Evolutionary conservation across 2,113 vertebrate species (phyloP), one percentile per base, ranked within the genome.

Genomic region (Phaetusa simplex): DNA sequence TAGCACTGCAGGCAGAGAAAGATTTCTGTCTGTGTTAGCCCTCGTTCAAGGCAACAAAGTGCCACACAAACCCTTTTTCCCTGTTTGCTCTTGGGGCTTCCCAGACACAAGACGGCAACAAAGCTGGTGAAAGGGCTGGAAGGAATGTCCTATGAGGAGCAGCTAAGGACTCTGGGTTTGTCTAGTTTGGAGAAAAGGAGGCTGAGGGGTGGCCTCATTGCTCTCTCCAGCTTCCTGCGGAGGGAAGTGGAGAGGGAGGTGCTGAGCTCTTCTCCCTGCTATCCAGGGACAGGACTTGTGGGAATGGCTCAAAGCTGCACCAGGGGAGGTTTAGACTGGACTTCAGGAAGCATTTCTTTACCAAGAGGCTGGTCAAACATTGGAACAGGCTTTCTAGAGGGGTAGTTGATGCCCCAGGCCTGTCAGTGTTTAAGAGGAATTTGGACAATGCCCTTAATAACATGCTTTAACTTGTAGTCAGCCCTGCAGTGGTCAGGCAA

Each of bases 271-370:
- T 66, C 32, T 50, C 29, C 29, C 30, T 22, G 22, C 5, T 11
- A 23, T 42, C 23, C 23, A 22, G 22, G 29, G 30, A 50, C 4
- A 55, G 38, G 24, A 29, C 1, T 0, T 1, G 0, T 71, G 30
- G 14, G 36, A 61, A 58, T 9, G 12, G 65, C 15, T 69, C 21
- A 58, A 26, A 45, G 32, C 15, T 67, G 32, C 9, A 9, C 11
- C 32, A n/a, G 32, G 9, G 40, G 32, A 58, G 16, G 40, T 34
- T 74, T 9, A 58, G 40, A 73, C 30, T 43, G 30, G 40, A 23
- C n/a, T 32, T 58, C 9, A 58, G 8, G 42, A 69, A 82, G 42
- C 27, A 58, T 32, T 66, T 43, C 30, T 66, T 43, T 56, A 56
- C 26, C 1, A 0, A 47, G 26, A 69, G 26, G 19, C 8, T 58